Conservation (phyloP, 2,797 vertebrate species). For the Hirundo rustica region DNA sequence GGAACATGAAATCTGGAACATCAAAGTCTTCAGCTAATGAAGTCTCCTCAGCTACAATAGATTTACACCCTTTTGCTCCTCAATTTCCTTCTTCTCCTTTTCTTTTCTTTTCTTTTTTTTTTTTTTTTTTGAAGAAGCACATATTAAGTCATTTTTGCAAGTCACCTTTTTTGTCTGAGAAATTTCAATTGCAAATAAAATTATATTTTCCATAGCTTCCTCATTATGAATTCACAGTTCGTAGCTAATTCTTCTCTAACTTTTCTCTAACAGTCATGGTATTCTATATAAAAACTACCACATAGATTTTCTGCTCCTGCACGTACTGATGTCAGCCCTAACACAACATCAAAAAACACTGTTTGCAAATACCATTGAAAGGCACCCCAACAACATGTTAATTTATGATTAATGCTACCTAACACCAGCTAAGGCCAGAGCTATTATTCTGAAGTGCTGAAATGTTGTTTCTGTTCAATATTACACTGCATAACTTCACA, state of each 20-base stretch:
- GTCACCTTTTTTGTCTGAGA: neutral
- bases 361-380: neutral
- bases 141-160: neutral
- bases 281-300: neutral
- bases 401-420: neutral
- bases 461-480: conserved; percentile 12
- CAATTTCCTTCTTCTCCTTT: neutral
- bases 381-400: neutral
- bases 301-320: neutral
- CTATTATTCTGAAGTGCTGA: neutral
- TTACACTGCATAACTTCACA: conserved; percentile 7
- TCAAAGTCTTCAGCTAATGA: neutral
- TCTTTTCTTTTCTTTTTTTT: neutral
- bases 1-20: neutral
- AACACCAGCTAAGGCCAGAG: neutral
- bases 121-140: neutral
- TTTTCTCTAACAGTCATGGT: neutral
- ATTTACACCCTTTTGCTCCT: neutral
- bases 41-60: neutral
- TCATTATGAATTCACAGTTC: neutral
- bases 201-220: neutral
- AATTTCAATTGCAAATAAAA: neutral
- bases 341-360: neutral
- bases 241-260: neutral
- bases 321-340: neutral